Evolutionary conservation across 37 sponge, comb jelly and placozoan genomes (phyloP), one percentile per base, ranked within the genome.

Genomic region (Beroe ovata): DNA sequence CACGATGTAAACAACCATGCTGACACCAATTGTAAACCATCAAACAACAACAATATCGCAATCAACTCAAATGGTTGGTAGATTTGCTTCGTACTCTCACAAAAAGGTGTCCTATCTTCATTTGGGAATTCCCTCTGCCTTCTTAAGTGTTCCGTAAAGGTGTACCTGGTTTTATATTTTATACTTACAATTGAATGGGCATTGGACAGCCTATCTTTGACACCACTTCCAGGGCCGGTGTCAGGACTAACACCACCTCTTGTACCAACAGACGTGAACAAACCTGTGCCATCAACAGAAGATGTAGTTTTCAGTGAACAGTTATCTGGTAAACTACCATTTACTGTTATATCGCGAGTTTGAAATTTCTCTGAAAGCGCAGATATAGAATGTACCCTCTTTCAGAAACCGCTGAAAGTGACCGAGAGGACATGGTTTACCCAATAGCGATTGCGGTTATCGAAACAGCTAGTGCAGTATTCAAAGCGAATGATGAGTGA

Each of bases 391-490:
- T n/a, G n/a, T n/a, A n/a, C n/a, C n/a, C n/a, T n/a, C n/a, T n/a
- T n/a, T 66, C 69, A 30, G 69, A 66, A 18, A 66, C 69, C 8
- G 69, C 36, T 8, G 69, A 66, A 32, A 66, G 30, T 33, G 69
- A 66, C 30, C 32, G 69, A 26, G 69, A 66, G 30, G 69, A 66
- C 29, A 66, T 66, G 30, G 32, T 30, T 2, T 66, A 66, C 16
- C 69, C 69, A 3, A 66, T 66, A 32, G 69, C 69, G 2, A 66
- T 66, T 29, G 69, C 69, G 14, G 34, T 66, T 3, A 30, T 66
- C 32, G 69, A 66, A 30, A 66, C 69, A 18, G 69, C 69, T 66
- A 66, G 69, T 66, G 69, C 69, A 19, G 69, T 66, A 6, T 66
- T 66, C 36, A 66, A 66, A 66, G 16, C 69, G 33, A 66, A 66